Evolutionary conservation across 2,888 invertebrate genomes (phyloP), one percentile per base, ranked within the genome.

Genomic region (Chrysopilus asiliformis): DNA sequence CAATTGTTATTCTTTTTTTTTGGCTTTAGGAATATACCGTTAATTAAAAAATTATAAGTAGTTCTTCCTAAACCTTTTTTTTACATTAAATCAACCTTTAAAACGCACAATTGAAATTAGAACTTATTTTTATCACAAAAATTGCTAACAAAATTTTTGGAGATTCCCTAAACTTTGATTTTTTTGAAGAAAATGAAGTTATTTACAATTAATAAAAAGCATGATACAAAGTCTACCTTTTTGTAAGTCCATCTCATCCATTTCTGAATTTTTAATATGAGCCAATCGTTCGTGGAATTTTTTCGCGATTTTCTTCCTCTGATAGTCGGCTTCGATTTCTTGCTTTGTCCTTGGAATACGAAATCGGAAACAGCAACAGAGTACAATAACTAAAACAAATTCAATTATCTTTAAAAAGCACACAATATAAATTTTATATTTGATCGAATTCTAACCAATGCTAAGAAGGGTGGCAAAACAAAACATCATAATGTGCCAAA

Each of bases 291-390:
- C 77, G 8, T 82, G 72, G 58, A 91, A 91, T 58, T 81, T 85
- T 47, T 72, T 72, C 1, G 87, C 79, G 32, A 91, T 76, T 58
- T 77, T 80, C 51, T 84, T 78, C 14, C 91, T 70, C 49, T 84
- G 78, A 60, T 83, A 89, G 61, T 93, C 89, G 0, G 89, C 90
- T 58, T 91, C 90, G 44, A 94, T 93, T 64, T 93, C 90, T 60
- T 91, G 90, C 58, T 91, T 91, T 1, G 93, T 93, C 36, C 93
- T 71, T 2, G 93, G 93, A 47, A 94, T 83, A 24, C 93, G 78
- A 60, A 90, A 85, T 46, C 84, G 80, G 51, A 89, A 74, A 55
- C 90, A 89, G 56, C 91, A 93, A 58, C 91, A 93, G 36, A 90
- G 65, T 53, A 87, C 74, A 45, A 91, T 76, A 42, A 83, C 87